Evolutionary conservation across 2,113 vertebrate genomes (phyloP), one percentile per base, ranked within the genome.

Genomic region (Sebastes schlegelii): DNA sequence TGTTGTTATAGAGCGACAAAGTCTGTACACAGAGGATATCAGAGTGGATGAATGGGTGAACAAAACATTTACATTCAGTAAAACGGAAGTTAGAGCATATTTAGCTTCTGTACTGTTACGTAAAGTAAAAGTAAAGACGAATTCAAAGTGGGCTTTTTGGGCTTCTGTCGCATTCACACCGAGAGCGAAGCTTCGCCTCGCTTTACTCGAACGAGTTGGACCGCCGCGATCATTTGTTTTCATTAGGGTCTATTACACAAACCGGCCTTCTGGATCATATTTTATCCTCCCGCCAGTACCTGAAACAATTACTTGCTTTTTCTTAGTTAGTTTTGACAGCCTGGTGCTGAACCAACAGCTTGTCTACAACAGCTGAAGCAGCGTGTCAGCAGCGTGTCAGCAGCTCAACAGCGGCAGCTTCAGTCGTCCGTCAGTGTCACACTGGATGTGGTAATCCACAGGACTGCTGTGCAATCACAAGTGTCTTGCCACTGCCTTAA

Each of bases 291-390:
- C 11, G 5, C 52, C 1, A 0, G 2, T 16, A 13, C 3, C 2
- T 57, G 61, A 65, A 51, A 54, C 57, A 51, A 48, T 34, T 54
- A 6, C 49, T 67, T 68, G 51, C n/a, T 71, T 70, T 48, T 76
- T 61, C 46, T 71, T 52, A 23, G 45, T 85, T 79, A 79, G 63
- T 57, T 46, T 11, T 72, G 61, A 61, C 83, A 80, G 78, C 16
- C 66, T 45, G 67, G 48, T 72, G 61, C 78, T 85, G 78, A 85
- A 61, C 55, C 57, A 79, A 63, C 83, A 72, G 52, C 77, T 66
- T 51, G 82, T 79, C 49, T 55, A 43, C 63, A 74, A 21, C 70
- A 74, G 77, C 77, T 70, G 67, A 71, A 63, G 67, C 58, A 63
- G 77, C 67, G 8, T 52, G 54, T 63, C 54, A 63, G 67, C 58